A percentile compares a stretch with the other conserved stretches of the same genome.
These are phyloP conservation scores for Helarctos malayanus DNA, from an alignment of 2,797 vertebrate genomes.

Conservation along the genomic window DNA sequence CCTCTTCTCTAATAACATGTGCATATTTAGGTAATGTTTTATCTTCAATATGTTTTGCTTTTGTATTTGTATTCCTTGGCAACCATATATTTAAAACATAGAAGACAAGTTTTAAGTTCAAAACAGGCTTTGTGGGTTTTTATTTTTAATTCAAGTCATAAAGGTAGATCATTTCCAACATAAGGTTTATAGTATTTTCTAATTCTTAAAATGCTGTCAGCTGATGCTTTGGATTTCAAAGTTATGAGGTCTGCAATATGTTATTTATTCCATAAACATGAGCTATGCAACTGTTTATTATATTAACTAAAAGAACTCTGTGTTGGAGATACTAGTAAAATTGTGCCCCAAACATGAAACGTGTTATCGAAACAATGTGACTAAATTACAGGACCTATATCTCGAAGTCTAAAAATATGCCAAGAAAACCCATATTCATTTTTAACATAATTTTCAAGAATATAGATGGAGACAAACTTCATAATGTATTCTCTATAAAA, in stretches of 20 bases:
- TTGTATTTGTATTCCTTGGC: not conserved
- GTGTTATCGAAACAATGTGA: not conserved
- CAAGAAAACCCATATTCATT: not conserved
- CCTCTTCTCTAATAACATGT: not conserved
- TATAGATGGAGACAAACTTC: not conserved
- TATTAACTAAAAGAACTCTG: slow-evolving; percentile 28
- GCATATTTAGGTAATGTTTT: not conserved
- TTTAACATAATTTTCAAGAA: slow-evolving; percentile 58
- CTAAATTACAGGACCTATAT: not conserved
- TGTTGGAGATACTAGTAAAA: slow-evolving; percentile 25
- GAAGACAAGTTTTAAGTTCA: slow-evolving; percentile 25
- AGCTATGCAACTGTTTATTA: not conserved
- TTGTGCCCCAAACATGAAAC: not conserved
- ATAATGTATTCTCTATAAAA: slow-evolving; percentile 42
- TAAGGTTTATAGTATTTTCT: not conserved
- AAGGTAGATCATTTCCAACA: slow-evolving; percentile 5
- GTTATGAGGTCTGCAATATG: not conserved
- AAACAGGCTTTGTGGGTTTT: not conserved
- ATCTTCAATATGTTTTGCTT: not conserved
- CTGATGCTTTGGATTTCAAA: slow-evolving; percentile 62
- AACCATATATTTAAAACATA: not conserved
- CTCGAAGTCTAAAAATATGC: slow-evolving; percentile 17
- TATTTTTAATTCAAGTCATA: not conserved
- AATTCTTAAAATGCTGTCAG: slow-evolving; percentile 72
- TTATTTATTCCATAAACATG: slow-evolving; percentile 63